These are phyloP conservation scores for Cyclopterus lumpus DNA, from an alignment of 2,797 vertebrate genomes.

Conservation along the genomic window DNA sequence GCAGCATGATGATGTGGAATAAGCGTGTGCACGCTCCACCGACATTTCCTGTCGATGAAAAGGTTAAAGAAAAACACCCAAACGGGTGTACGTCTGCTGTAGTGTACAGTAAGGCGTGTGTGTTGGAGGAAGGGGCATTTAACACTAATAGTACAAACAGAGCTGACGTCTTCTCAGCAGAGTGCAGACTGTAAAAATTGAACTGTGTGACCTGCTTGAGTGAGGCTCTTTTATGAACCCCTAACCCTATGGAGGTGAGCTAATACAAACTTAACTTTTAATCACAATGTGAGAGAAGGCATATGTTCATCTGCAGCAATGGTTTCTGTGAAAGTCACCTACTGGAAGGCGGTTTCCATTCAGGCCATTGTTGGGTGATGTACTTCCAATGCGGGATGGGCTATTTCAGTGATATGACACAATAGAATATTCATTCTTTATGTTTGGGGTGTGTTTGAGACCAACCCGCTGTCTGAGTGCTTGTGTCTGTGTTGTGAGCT, in stretches of 20 bases:
- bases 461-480: conserved; percentile 1
- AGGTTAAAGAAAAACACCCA: not conserved
- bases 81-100: conserved; percentile 11
- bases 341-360: not conserved
- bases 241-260: not conserved
- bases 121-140: conserved; percentile 4
- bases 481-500: conserved; percentile 27
- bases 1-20: conserved; percentile 19
- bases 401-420: conserved; percentile 11
- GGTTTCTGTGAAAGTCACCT: conserved; percentile 3
- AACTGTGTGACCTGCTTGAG: conserved; percentile 13
- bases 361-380: not conserved
- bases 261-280: conserved; percentile 9
- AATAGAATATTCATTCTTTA: conserved; percentile 22
- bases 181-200: conserved; percentile 38
- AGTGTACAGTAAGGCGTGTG: not conserved
- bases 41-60: conserved; percentile 10
- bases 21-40: not conserved
- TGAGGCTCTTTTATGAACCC: not conserved
- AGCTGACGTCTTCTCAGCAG: conserved; percentile 29
- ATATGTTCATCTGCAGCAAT: not conserved
- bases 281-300: not conserved
- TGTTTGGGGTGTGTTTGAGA: conserved; percentile 5
- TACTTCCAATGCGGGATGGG: not conserved
- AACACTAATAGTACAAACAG: not conserved